A percentile compares a stretch with the other conserved stretches of the same genome.
These are phyloP conservation scores for Parazoanthus darwini DNA, from an alignment of 92 coral and sea anemone genomes.

Conservation along the genomic window DNA sequence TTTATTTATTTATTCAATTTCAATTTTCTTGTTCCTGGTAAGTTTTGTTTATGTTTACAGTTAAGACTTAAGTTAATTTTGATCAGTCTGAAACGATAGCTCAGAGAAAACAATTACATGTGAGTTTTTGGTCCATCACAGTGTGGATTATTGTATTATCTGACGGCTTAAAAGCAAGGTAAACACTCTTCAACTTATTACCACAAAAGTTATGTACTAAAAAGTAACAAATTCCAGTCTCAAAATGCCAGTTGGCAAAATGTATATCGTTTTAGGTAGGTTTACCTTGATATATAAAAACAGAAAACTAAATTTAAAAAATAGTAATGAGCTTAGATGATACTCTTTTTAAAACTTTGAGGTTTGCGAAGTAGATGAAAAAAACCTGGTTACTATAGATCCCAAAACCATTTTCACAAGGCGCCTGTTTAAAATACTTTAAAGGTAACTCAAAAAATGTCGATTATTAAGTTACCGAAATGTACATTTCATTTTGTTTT, in stretches of 20 bases:
- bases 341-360: no score
- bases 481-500: constrained; percentile 12
- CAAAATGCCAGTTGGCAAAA: background rate
- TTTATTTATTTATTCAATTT: background rate
- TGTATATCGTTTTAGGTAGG: background rate
- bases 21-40: background rate
- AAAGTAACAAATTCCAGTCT: background rate
- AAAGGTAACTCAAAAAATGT: background rate
- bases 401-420: no score
- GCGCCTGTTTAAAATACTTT: background rate
- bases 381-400: no score
- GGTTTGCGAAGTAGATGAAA: no score
- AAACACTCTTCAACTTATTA: background rate
- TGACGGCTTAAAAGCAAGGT: background rate
- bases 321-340: no score
- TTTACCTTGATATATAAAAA: no score
- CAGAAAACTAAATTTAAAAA: no score
- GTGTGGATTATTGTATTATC: background rate
- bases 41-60: no score
- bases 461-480: background rate
- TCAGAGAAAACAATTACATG: background rate
- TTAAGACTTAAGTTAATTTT: no score
- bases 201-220: background rate
- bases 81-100: background rate
- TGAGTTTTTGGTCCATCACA: background rate